phyloP scores from a whole-genome alignment of 2,888 invertebrate genomes.

The Sminthurinus aureus region DNA sequence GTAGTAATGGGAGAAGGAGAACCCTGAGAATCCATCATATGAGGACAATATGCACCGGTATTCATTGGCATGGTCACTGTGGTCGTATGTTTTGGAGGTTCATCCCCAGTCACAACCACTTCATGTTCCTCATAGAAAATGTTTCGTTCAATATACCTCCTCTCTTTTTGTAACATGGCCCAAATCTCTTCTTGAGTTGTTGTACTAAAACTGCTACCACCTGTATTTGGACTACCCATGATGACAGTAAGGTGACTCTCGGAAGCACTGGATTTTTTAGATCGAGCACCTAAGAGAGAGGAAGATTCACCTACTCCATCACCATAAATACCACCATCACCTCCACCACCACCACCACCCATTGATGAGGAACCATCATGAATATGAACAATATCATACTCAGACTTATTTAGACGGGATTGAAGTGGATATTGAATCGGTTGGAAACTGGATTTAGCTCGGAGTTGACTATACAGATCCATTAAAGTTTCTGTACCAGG shows the following conservation, averaged over 20 bases:
- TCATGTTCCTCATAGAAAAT: constrained; percentile 43
- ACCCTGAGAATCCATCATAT: background rate
- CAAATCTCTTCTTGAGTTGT: constrained; percentile 59
- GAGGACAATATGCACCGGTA: no score
- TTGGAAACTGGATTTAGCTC: constrained; percentile 18
- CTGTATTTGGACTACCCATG: constrained; percentile 16
- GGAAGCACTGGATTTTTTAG: constrained; percentile 38
- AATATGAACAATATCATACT: constrained; percentile 36
- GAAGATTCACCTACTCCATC: background rate
- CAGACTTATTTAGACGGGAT: constrained; percentile 40
- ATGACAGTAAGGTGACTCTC: constrained; percentile 42
- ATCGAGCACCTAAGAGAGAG: background rate
- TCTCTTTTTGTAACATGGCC: constrained; percentile 57
- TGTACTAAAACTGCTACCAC: constrained; percentile 12
- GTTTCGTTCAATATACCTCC: constrained; percentile 56
- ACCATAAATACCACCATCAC: background rate
- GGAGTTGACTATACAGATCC: constrained; percentile 39
- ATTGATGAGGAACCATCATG: background rate
- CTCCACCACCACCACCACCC: background rate
- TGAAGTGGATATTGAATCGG: constrained; percentile 38
- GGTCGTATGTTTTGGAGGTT: background rate
- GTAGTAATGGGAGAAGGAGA: background rate
- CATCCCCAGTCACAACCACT: constrained; percentile 28
- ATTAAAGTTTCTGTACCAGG: constrained; percentile 22
- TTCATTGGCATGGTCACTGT: no score